phyloP scores from a whole-genome alignment of 2,113 vertebrate genomes.

The Spilogale gracilis region DNA sequence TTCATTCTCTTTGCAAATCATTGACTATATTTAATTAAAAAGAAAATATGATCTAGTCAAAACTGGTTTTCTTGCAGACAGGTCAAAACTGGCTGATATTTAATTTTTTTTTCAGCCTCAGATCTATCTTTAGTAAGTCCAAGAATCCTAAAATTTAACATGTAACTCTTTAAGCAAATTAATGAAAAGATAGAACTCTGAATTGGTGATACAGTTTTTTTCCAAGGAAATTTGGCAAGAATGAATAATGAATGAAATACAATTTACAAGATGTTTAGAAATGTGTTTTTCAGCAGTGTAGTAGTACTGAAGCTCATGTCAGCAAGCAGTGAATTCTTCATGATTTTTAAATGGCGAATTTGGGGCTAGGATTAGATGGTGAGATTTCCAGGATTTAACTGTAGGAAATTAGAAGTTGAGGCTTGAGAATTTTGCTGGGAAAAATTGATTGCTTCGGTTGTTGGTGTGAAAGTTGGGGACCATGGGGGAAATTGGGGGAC shows the following conservation, averaged over 20 bases:
- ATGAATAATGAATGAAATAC: background rate
- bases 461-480: conserved; percentile 21
- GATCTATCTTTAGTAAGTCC: conserved; percentile 59
- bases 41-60: conserved; percentile 39
- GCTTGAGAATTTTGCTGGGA: conserved; percentile 15
- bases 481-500: background rate
- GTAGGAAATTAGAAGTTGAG: conserved; percentile 32
- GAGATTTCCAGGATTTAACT: background rate
- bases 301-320: background rate
- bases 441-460: background rate
- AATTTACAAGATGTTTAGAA: background rate
- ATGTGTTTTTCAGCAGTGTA: background rate
- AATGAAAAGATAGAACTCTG: conserved; percentile 33
- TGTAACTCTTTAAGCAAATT: conserved; percentile 33
- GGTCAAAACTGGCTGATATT: conserved; percentile 53
- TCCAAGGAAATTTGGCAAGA: background rate
- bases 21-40: conserved; percentile 71
- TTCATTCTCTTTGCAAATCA: conserved; percentile 69
- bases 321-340: background rate
- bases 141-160: conserved; percentile 20
- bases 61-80: conserved; percentile 48
- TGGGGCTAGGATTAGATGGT: background rate
- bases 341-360: conserved; percentile 14
- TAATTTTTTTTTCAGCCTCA: conserved; percentile 34
- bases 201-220: background rate